A percentile compares a stretch with the other conserved stretches of the same genome.
These are phyloP conservation scores for Agonum fuliginosum DNA, from an alignment of 2,888 invertebrate species.

Conservation along the genomic window DNA sequence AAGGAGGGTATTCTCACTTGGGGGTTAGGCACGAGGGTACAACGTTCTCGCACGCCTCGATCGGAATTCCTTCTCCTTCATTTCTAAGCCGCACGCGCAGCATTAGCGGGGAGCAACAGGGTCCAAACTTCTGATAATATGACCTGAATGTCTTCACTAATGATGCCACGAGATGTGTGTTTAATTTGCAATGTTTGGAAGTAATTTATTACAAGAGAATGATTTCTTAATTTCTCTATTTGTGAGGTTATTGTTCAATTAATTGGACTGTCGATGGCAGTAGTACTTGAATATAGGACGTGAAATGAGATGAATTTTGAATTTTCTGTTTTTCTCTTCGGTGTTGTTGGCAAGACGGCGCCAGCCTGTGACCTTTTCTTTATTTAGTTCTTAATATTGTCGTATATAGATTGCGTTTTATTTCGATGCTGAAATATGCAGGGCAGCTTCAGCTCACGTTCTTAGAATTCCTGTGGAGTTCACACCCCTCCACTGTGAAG, in stretches of 20 bases:
- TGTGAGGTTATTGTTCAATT: slow-evolving; percentile 33
- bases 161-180: slow-evolving; percentile 21
- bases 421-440: slow-evolving; percentile 55
- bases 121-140: slow-evolving; percentile 40
- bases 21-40: background rate
- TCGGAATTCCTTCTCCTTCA: slow-evolving; percentile 41
- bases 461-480: slow-evolving; percentile 50
- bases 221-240: slow-evolving; percentile 24
- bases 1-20: too few species aligned
- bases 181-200: slow-evolving; percentile 31
- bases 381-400: slow-evolving; percentile 57
- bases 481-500: background rate
- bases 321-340: slow-evolving; percentile 1
- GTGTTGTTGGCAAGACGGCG: slow-evolving; percentile 25
- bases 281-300: slow-evolving; percentile 17
- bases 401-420: slow-evolving; percentile 59
- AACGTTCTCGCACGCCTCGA: slow-evolving; percentile 19
- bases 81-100: slow-evolving; percentile 5
- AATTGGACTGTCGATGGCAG: slow-evolving; percentile 52
- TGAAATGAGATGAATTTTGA: slow-evolving; percentile 16
- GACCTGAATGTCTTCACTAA: slow-evolving; percentile 37
- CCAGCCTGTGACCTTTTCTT: slow-evolving; percentile 37
- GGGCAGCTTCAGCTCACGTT: slow-evolving; percentile 50
- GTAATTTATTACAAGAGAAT: slow-evolving; percentile 16
- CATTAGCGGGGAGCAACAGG: background rate